Conservation (phyloP, 2,888 invertebrate genomes). For the Acrobasis suavella region DNA sequence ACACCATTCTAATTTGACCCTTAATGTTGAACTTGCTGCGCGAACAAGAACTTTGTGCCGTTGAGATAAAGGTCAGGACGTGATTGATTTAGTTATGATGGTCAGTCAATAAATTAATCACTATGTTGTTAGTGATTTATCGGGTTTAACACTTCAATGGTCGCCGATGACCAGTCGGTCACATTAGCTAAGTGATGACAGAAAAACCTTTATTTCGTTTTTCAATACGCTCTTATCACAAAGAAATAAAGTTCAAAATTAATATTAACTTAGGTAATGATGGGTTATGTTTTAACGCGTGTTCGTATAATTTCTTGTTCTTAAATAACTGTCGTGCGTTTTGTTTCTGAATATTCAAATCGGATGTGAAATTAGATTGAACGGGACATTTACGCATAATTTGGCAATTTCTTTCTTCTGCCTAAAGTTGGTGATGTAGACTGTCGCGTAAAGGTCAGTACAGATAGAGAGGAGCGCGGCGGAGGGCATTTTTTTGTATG, state of each 20-base stretch:
- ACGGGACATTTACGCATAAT: slow-evolving; percentile 22
- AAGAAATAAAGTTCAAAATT: slow-evolving; percentile 11
- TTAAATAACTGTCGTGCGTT: slow-evolving; percentile 28
- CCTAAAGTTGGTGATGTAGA: not conserved
- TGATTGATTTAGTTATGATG: slow-evolving; percentile 29
- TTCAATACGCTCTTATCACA: not conserved
- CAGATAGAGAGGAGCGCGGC: too few relatives aligned
- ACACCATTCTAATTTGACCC: slow-evolving; percentile 34
- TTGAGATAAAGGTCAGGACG: slow-evolving; percentile 29
- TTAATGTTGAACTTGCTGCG: slow-evolving; percentile 22
- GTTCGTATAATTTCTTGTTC: slow-evolving; percentile 21
- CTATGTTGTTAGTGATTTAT: slow-evolving; percentile 60
- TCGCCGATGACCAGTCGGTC: slow-evolving; percentile 49
- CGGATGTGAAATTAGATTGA: slow-evolving; percentile 24
- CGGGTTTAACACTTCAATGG: slow-evolving; percentile 57
- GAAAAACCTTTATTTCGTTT: slow-evolving; percentile 6
- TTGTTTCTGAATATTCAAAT: slow-evolving; percentile 29
- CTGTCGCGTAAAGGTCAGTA: too few relatives aligned
- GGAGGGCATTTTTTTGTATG: too few relatives aligned
- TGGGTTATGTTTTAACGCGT: not conserved
- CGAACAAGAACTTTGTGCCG: slow-evolving; percentile 39
- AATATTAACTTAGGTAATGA: slow-evolving; percentile 4
- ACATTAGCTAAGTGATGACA: slow-evolving; percentile 31
- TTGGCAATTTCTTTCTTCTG: not conserved
- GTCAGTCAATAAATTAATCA: slow-evolving; percentile 60